Evolutionary conservation across 2,113 vertebrate species (phyloP).

Genomic region (Suricata suricatta): DNA sequence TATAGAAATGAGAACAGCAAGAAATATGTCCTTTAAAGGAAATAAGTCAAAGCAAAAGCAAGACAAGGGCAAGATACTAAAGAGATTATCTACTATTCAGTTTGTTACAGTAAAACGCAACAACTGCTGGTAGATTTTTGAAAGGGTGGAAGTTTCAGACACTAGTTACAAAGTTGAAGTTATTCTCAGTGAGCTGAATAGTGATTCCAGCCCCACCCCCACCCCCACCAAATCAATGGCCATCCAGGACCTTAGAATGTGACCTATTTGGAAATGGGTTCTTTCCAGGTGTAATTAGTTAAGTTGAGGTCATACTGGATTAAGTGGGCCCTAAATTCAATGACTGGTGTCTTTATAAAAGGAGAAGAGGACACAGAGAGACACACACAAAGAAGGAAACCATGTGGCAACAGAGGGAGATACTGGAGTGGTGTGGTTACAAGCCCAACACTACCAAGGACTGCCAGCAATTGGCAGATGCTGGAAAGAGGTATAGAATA

Average conservation of each 20-base stretch:
- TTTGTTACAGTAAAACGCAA: background rate
- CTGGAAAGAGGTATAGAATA: background rate
- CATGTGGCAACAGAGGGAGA: background rate
- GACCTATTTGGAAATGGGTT: background rate
- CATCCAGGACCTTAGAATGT: background rate
- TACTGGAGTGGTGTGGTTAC: background rate
- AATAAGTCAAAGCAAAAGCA: background rate
- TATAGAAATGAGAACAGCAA: background rate
- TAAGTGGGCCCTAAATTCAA: background rate
- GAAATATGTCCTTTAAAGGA: background rate
- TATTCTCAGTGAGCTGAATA: background rate
- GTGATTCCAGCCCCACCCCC: too few species aligned
- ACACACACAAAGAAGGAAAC: background rate
- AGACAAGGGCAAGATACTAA: background rate
- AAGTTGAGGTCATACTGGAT: background rate
- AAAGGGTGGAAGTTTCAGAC: background rate
- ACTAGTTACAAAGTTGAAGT: background rate
- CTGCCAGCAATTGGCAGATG: background rate
- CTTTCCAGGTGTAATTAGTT: background rate
- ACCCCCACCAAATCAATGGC: background rate
- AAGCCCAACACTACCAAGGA: background rate
- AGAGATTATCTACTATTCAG: background rate
- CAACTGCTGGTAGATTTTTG: background rate
- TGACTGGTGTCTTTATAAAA: background rate
- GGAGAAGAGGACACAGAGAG: background rate